Conservation (phyloP, 2,797 vertebrate genomes). For the Poeciliopsis turneri region DNA sequence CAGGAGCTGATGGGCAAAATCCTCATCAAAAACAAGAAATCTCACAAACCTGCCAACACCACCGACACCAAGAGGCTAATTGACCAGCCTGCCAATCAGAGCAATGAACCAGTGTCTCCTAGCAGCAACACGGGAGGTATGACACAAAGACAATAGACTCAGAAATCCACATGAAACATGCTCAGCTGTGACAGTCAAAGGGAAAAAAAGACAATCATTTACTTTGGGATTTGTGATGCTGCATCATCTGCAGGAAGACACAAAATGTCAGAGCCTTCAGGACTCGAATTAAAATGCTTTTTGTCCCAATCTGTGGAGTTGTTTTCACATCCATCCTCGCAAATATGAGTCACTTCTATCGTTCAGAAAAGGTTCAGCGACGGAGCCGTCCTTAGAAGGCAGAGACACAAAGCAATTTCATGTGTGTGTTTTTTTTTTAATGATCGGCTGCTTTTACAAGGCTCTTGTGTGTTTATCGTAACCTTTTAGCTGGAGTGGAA, state of each 20-base stretch:
- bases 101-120: slow-evolving; percentile 90
- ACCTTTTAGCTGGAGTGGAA: slow-evolving; percentile 7
- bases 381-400: not conserved
- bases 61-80: slow-evolving; percentile 90
- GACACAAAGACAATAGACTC: slow-evolving; percentile 53
- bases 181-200: slow-evolving; percentile 16
- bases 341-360: slow-evolving; percentile 33
- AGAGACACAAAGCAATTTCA: not conserved
- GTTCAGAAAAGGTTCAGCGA: slow-evolving; percentile 13
- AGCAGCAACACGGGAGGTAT: slow-evolving; percentile 87
- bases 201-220: slow-evolving; percentile 1
- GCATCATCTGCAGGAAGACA: not conserved
- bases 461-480: not conserved
- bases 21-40: slow-evolving; percentile 99
- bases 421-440: not conserved
- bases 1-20: slow-evolving; percentile 98
- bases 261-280: not conserved
- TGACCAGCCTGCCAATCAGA: slow-evolving; percentile 92
- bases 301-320: slow-evolving; percentile 8
- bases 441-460: not conserved
- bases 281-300: slow-evolving; percentile 9
- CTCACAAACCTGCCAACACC: slow-evolving; percentile 90
- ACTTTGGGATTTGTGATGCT: not conserved
- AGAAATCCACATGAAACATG: slow-evolving; percentile 36
- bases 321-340: slow-evolving; percentile 22